phyloP scores from a whole-genome alignment of 1,140 invertebrate genomes.

The Drosophila pectinifera region DNA sequence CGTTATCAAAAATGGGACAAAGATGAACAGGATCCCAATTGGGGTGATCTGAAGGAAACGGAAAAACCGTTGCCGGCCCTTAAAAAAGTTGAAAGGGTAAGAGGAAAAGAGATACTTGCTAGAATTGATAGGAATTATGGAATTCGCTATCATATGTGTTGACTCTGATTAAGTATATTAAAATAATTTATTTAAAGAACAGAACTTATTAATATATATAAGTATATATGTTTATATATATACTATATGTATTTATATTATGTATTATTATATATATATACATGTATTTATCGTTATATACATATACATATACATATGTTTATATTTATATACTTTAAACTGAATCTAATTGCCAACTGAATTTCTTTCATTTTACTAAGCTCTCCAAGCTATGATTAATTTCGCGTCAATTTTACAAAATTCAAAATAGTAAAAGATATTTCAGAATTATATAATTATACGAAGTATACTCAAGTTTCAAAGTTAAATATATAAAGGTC shows the following conservation, averaged over 20 bases:
- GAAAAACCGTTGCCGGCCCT: slow-evolving; percentile 93
- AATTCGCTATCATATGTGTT: slow-evolving; percentile 19
- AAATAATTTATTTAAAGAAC: background rate
- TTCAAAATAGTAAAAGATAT: background rate
- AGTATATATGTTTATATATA: background rate
- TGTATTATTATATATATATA: background rate
- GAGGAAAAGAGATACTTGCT: slow-evolving; percentile 55
- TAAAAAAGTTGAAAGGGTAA: slow-evolving; percentile 97
- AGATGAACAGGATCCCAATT: slow-evolving; percentile 95
- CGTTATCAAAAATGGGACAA: slow-evolving; percentile 97
- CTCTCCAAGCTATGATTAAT: background rate
- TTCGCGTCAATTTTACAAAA: background rate
- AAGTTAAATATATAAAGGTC: background rate
- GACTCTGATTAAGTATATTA: slow-evolving; percentile 14
- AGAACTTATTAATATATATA: too few relatives aligned
- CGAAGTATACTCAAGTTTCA: background rate
- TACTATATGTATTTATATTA: background rate
- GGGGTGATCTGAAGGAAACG: slow-evolving; percentile 96
- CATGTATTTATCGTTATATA: background rate
- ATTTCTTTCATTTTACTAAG: slow-evolving; percentile 7
- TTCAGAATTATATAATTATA: background rate
- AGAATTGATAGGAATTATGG: background rate
- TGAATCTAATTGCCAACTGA: background rate
- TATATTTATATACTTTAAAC: background rate
- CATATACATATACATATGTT: background rate